A percentile compares a stretch with the other conserved stretches of the same genome.
phyloP scores from a whole-genome alignment of 2,888 invertebrate species.

The Lordiphosa fenestrarum region DNA sequence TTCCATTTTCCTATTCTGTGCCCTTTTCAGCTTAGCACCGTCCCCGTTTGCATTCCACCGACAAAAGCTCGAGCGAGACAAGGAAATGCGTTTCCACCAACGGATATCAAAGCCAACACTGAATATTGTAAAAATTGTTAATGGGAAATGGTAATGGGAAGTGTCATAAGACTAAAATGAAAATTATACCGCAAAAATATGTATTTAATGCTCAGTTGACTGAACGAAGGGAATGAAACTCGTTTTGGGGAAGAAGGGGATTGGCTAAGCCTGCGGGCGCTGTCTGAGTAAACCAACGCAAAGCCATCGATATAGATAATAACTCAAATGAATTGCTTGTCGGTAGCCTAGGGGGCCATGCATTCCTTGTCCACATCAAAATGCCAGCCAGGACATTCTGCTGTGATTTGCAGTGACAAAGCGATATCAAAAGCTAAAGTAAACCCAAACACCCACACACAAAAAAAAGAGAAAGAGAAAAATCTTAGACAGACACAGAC shows the following conservation, averaged over 20 bases:
- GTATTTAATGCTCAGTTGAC: too few relatives aligned
- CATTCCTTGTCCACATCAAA: slow-evolving; percentile 29
- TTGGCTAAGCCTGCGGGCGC: too few relatives aligned
- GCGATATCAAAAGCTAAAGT: background rate
- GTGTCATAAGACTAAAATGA: slow-evolving; percentile 37
- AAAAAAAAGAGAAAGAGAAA: background rate
- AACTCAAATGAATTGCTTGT: slow-evolving; percentile 64
- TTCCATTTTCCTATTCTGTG: too few relatives aligned
- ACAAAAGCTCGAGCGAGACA: too few relatives aligned
- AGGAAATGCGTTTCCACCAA: too few relatives aligned
- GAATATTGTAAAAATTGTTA: slow-evolving; percentile 18
- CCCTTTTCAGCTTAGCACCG: too few relatives aligned
- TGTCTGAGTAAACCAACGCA: slow-evolving; percentile 4
- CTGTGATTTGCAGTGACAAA: slow-evolving; percentile 49
- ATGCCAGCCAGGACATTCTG: slow-evolving; percentile 41
- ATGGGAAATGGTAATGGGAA: slow-evolving; percentile 43
- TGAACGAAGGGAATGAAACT: too few relatives aligned
- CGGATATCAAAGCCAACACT: background rate
- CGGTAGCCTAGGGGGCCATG: slow-evolving; percentile 3
- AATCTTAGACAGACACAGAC: slow-evolving; percentile 19
- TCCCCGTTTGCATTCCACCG: too few relatives aligned
- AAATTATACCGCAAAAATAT: slow-evolving; percentile 34
- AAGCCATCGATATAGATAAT: slow-evolving; percentile 55
- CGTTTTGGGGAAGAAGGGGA: too few relatives aligned
- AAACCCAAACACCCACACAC: too few relatives aligned